phyloP scores from a whole-genome alignment of 1,140 invertebrate genomes.

The Sitobion miscanthi region DNA sequence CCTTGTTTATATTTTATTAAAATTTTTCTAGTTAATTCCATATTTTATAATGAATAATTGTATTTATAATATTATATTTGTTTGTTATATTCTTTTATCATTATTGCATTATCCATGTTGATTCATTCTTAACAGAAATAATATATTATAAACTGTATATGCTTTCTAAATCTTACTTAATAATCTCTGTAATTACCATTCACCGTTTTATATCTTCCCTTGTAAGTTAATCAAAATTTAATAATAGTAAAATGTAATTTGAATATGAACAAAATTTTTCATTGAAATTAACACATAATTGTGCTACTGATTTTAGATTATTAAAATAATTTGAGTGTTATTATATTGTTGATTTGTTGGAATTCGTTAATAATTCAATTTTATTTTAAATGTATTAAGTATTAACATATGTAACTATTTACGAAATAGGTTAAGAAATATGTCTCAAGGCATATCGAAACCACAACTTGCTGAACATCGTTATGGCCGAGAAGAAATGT shows the following conservation, averaged over 20 bases:
- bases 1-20: too few species aligned
- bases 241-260: neutral
- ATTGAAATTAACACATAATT: neutral
- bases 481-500: slow-evolving; percentile 88
- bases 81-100: neutral
- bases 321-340: neutral
- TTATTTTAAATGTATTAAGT: neutral
- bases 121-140: neutral
- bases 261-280: neutral
- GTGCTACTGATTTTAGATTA: neutral
- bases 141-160: neutral
- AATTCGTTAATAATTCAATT: neutral
- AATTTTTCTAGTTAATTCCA: neutral
- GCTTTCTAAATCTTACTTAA: neutral
- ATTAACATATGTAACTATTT: slow-evolving; percentile 3
- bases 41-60: neutral
- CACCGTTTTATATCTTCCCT: neutral
- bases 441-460: slow-evolving; percentile 66
- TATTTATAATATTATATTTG: neutral
- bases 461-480: slow-evolving; percentile 77
- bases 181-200: neutral
- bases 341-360: neutral
- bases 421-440: slow-evolving; percentile 69
- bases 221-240: neutral
- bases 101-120: neutral